Percentiles rank a stretch among this genome's conserved stretches.
Conservation (phyloP, 1,140 invertebrate species). For the Microplitis demolitor region DNA sequence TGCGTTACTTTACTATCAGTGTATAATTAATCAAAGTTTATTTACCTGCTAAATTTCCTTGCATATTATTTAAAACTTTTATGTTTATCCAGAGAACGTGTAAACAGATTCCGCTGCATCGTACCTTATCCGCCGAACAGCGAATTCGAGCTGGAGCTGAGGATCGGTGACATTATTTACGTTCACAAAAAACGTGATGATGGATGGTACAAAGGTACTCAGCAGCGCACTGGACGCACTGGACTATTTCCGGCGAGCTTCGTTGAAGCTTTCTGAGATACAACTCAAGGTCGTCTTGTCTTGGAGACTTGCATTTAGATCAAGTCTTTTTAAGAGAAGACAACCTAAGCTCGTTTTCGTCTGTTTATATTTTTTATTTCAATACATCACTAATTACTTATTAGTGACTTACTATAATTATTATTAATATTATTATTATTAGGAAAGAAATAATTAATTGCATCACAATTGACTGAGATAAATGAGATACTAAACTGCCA, state of each 20-base stretch:
- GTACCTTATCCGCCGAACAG: slow-evolving; percentile 94
- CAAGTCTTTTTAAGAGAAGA: slow-evolving; percentile 10
- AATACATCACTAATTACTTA: not conserved
- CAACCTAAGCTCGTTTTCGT: not conserved
- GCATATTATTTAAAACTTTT: not conserved
- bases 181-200: slow-evolving; percentile 92
- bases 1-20: not conserved
- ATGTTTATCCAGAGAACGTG: slow-evolving; percentile 47
- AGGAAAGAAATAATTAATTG: not conserved
- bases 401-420: not conserved
- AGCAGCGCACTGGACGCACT: slow-evolving; percentile 85
- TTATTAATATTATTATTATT: not conserved
- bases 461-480: not conserved
- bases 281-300: slow-evolving; percentile 46
- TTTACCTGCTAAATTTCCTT: not conserved
- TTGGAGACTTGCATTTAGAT: slow-evolving; percentile 60
- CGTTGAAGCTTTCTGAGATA: slow-evolving; percentile 75
- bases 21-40: not conserved
- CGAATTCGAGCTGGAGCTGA: slow-evolving; percentile 88
- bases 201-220: slow-evolving; percentile 94
- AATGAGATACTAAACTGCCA: not conserved
- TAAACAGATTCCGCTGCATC: slow-evolving; percentile 81
- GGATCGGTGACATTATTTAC: slow-evolving; percentile 88
- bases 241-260: slow-evolving; percentile 94
- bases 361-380: not conserved